Percentiles rank a stretch among this genome's conserved stretches.
Evolutionary conservation across 2,888 invertebrate species (phyloP).

Genomic region (Eristalinus aeneus): DNA sequence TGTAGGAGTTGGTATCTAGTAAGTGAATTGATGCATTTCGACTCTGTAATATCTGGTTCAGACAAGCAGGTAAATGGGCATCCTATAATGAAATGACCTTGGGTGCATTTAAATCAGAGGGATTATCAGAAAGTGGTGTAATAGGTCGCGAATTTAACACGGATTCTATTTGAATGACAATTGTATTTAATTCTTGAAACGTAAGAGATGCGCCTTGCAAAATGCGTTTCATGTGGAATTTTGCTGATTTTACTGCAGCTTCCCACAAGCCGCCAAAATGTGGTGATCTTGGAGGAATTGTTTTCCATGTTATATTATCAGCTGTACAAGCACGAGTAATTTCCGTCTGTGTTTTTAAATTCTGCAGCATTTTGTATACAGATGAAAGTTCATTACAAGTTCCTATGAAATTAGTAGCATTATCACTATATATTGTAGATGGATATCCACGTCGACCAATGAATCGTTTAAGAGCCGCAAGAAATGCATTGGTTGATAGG

Average conservation of each 20-base stretch:
- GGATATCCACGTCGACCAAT: conserved; percentile 47
- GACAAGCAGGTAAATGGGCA: background rate
- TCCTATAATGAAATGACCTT: conserved; percentile 29
- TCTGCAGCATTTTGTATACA: no score
- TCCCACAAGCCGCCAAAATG: no score
- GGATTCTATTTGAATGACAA: no score
- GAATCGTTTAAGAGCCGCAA: conserved; percentile 48
- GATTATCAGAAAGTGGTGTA: no score
- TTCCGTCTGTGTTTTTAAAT: conserved; percentile 31
- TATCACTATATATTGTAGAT: no score
- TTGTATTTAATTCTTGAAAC: no score
- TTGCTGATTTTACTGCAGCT: no score
- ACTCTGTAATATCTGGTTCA: background rate
- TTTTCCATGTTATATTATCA: conserved; percentile 42
- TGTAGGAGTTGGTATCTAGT: background rate
- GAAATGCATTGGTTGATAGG: conserved; percentile 34
- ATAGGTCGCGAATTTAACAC: no score
- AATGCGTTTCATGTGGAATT: no score
- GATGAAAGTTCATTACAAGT: no score
- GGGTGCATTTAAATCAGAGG: no score
- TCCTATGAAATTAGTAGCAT: background rate
- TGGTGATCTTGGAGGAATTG: conserved; percentile 21
- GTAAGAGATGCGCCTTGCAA: no score
- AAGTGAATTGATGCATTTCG: background rate
- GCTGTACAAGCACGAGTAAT: conserved; percentile 13